Percentiles rank a stretch among this genome's conserved stretches.
Conservation (phyloP, 2,113 vertebrate species). For the Syngnathoides biaculeatus region DNA sequence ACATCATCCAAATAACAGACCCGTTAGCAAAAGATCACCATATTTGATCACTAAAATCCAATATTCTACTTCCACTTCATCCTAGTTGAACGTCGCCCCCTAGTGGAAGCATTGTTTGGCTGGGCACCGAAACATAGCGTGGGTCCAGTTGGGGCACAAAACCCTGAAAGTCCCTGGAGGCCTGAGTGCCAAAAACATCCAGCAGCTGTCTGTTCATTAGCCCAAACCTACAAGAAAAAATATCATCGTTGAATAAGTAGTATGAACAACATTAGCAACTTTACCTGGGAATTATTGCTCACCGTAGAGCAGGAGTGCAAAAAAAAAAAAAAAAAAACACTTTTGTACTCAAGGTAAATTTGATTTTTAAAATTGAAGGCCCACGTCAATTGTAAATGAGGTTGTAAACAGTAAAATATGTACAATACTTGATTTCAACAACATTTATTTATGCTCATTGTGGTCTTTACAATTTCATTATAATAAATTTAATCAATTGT, state of each 20-base stretch:
- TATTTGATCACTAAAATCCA: background rate
- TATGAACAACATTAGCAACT: background rate
- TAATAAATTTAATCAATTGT: too few relatives aligned
- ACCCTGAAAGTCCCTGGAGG: conserved; percentile 85
- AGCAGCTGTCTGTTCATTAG: conserved; percentile 90
- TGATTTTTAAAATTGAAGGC: too few relatives aligned
- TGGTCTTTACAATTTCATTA: background rate
- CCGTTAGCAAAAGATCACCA: background rate
- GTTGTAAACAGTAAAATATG: background rate
- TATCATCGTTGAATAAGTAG: background rate
- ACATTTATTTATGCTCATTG: too few relatives aligned
- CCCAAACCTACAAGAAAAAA: conserved; percentile 77
- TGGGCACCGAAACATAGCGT: conserved; percentile 67
- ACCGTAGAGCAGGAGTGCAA: background rate
- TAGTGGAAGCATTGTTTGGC: conserved; percentile 52
- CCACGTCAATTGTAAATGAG: too few relatives aligned
- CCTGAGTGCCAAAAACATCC: conserved; percentile 90
- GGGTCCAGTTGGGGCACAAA: conserved; percentile 87
- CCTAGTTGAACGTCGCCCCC: conserved; percentile 75
- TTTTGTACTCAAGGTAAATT: too few relatives aligned
- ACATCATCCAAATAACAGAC: background rate
- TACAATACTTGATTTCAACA: background rate
- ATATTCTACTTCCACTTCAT: conserved; percentile 55
- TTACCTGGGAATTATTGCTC: background rate
- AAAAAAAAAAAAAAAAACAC: too few relatives aligned